phyloP scores from a whole-genome alignment of 2,797 vertebrate genomes.

The Apogon hyalosoma region DNA sequence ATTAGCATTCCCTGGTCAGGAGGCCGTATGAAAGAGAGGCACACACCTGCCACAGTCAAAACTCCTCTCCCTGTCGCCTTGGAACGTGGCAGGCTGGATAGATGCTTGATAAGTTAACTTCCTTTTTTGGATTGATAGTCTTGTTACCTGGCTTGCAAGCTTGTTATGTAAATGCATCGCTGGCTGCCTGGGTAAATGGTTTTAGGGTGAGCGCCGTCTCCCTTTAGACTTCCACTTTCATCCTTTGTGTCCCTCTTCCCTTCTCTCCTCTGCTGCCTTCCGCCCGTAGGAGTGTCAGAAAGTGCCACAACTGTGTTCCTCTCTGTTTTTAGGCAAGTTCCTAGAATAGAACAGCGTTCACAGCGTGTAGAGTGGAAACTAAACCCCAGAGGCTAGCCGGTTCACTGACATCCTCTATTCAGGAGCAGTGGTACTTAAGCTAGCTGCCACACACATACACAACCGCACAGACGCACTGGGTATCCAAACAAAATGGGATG shows the following conservation, averaged over 20 bases:
- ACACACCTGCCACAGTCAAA: conserved; percentile 68
- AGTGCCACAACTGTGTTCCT: conserved; percentile 68
- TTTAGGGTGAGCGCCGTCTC: conserved; percentile 26
- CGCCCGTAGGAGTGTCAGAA: conserved; percentile 69
- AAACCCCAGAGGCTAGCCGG: conserved; percentile 64
- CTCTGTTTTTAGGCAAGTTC: conserved; percentile 74
- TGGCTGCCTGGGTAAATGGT: conserved; percentile 41
- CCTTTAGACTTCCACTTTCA: conserved; percentile 29
- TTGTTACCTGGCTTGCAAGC: conserved; percentile 33
- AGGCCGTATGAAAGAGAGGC: conserved; percentile 53
- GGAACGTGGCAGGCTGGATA: conserved; percentile 26
- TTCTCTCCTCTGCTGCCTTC: conserved; percentile 34
- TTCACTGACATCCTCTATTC: conserved; percentile 68
- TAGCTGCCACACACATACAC: conserved; percentile 25
- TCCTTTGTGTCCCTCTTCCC: conserved; percentile 36
- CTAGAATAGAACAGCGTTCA: conserved; percentile 77
- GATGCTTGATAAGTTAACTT: conserved; percentile 30
- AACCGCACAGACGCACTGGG: conserved; percentile 10
- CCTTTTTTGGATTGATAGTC: conserved; percentile 38
- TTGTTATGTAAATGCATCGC: conserved; percentile 22
- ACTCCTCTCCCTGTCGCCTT: conserved; percentile 49
- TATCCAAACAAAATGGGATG: conserved; percentile 42
- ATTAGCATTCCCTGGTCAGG: conserved; percentile 65
- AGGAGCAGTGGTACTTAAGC: conserved; percentile 52
- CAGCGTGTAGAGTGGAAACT: conserved; percentile 64